Percentiles rank a stretch among this genome's conserved stretches.
Evolutionary conservation across 2,888 invertebrate genomes (phyloP).

Genomic region (Drosophila recens): DNA sequence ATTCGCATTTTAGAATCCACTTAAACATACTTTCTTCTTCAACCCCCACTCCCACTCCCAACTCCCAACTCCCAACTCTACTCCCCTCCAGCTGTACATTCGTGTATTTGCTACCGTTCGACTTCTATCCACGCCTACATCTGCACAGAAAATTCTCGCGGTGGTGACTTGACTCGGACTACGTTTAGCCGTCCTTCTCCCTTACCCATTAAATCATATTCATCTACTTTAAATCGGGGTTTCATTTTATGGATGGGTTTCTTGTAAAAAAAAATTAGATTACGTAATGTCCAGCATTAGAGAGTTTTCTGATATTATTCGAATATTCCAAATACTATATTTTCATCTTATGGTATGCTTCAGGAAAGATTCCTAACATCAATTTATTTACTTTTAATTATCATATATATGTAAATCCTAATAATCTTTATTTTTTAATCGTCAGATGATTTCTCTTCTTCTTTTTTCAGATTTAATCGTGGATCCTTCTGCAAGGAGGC

Average conservation of each 20-base stretch:
- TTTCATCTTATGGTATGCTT: neutral
- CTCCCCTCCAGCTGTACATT: constrained; percentile 8
- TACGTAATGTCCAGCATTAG: neutral
- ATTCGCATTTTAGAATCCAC: constrained; percentile 80
- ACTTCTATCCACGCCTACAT: constrained; percentile 21
- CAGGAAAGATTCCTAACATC: neutral
- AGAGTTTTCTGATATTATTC: no score
- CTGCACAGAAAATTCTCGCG: constrained; percentile 13
- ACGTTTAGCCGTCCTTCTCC: neutral
- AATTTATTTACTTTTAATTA: neutral
- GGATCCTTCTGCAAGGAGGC: constrained; percentile 77
- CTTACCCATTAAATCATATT: neutral
- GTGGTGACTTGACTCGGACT: constrained; percentile 24
- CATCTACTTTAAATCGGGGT: neutral
- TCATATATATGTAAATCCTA: neutral
- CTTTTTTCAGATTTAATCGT: constrained; percentile 75
- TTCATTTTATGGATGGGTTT: neutral
- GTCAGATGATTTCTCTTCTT: constrained; percentile 37
- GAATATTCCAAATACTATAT: neutral
- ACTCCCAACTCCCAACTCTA: neutral
- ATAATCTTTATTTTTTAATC: constrained; percentile 14
- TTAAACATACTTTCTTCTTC: constrained; percentile 73
- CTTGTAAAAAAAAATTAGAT: neutral
- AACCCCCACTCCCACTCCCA: constrained; percentile 27
- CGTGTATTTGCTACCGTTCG: constrained; percentile 39